These are phyloP conservation scores for Hipposideros larvatus DNA, from an alignment of 2,797 vertebrate genomes.

Conservation along the genomic window DNA sequence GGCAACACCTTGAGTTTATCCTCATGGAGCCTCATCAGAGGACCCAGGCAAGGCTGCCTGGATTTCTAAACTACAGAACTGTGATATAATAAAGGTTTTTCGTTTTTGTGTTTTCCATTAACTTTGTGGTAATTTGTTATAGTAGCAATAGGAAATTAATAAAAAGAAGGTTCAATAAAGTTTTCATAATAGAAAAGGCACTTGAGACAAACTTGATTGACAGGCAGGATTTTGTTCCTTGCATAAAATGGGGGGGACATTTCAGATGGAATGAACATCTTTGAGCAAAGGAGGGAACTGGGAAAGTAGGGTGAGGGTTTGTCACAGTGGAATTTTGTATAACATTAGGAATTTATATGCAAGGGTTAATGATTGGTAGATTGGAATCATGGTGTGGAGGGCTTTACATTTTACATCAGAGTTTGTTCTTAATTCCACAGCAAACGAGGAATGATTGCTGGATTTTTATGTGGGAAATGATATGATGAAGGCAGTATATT, in stretches of 20 bases:
- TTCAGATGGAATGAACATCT: background rate
- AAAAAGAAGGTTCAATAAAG: background rate
- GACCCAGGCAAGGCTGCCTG: background rate
- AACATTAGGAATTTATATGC: background rate
- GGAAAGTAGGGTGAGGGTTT: background rate
- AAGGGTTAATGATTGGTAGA: background rate
- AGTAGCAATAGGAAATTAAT: background rate
- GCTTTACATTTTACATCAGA: background rate
- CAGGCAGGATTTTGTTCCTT: background rate
- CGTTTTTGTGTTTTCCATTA: background rate
- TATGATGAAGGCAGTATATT: background rate
- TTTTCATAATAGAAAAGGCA: constrained; percentile 20
- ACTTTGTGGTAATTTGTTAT: background rate
- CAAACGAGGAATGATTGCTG: background rate
- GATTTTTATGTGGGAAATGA: background rate
- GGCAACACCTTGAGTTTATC: background rate
- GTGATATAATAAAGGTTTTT: background rate
- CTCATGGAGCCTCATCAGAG: background rate
- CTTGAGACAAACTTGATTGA: background rate
- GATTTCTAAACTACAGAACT: background rate
- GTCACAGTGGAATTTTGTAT: background rate
- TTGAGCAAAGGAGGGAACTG: background rate
- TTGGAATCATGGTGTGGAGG: background rate
- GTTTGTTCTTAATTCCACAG: background rate
- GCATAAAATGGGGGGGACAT: background rate